Conservation (phyloP, 2,797 vertebrate species). For the Heteromormyrus szaboi region DNA sequence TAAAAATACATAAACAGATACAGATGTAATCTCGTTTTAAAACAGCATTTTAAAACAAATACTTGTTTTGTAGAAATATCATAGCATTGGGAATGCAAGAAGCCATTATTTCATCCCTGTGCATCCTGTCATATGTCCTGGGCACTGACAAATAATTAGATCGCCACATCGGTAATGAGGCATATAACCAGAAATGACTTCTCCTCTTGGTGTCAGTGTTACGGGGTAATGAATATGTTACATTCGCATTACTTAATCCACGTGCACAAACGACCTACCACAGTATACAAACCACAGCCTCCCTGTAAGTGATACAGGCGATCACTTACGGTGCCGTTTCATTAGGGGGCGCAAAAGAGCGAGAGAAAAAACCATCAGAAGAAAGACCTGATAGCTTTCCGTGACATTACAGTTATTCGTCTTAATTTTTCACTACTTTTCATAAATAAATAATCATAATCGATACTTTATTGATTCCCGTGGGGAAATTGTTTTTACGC, state of each 20-base stretch:
- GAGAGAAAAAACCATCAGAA: background rate
- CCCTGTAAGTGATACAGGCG: background rate
- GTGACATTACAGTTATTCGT: background rate
- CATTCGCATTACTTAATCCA: background rate
- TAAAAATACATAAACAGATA: background rate
- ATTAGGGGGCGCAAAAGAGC: background rate
- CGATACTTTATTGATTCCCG: too few relatives aligned
- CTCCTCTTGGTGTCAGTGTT: background rate
- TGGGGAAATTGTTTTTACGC: too few relatives aligned
- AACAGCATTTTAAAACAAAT: background rate
- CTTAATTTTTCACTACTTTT: background rate
- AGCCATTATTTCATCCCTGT: background rate
- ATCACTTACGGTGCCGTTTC: background rate
- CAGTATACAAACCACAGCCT: background rate
- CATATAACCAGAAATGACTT: background rate
- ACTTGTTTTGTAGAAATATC: background rate
- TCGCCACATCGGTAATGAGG: background rate
- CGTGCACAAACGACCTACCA: background rate
- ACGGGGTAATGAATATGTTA: background rate
- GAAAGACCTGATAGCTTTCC: background rate
- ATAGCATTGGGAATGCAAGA: background rate
- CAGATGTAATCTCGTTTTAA: background rate
- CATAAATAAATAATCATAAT: too few relatives aligned
- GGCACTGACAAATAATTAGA: background rate
- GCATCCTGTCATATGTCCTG: background rate